Evolutionary conservation across 2,113 vertebrate genomes (phyloP).

Genomic region (Paralichthys olivaceus): DNA sequence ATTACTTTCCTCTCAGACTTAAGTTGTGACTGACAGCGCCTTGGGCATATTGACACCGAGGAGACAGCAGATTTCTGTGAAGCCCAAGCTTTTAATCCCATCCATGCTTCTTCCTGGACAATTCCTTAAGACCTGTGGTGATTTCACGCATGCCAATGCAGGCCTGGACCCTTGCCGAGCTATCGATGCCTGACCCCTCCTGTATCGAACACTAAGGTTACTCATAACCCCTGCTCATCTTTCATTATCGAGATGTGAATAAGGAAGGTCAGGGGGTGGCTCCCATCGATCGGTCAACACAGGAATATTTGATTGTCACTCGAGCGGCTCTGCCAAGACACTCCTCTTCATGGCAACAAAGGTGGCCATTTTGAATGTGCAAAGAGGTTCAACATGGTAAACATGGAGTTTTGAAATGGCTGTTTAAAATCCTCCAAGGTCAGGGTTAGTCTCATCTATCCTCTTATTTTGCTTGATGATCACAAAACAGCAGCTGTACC

Average conservation of each 20-base stretch:
- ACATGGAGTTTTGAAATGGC: slow-evolving; percentile 10
- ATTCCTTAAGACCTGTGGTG: slow-evolving; percentile 66
- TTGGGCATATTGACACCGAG: slow-evolving; percentile 62
- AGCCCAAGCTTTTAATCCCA: slow-evolving; percentile 74
- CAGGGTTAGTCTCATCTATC: not conserved
- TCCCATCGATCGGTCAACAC: slow-evolving; percentile 73
- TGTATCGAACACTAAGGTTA: slow-evolving; percentile 62
- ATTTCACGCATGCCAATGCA: slow-evolving; percentile 73
- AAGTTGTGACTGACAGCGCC: slow-evolving; percentile 62
- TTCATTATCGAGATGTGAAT: slow-evolving; percentile 80
- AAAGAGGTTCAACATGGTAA: slow-evolving; percentile 12
- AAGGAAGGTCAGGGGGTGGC: slow-evolving; percentile 61
- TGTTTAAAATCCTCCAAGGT: slow-evolving; percentile 30
- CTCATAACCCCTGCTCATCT: slow-evolving; percentile 74
- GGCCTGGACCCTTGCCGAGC: slow-evolving; percentile 64
- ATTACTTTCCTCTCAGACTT: slow-evolving; percentile 69
- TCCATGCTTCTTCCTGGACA: slow-evolving; percentile 64
- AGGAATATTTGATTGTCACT: slow-evolving; percentile 75
- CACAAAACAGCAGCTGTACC: not conserved
- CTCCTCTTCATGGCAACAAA: slow-evolving; percentile 37
- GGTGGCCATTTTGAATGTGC: slow-evolving; percentile 47
- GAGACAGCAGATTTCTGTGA: slow-evolving; percentile 63
- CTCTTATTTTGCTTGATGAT: not conserved
- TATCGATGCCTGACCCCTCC: slow-evolving; percentile 63
- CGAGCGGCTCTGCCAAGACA: slow-evolving; percentile 51